A percentile compares a stretch with the other conserved stretches of the same genome.
phyloP scores from a whole-genome alignment of 2,113 vertebrate genomes.

The Marmota monax region DNA sequence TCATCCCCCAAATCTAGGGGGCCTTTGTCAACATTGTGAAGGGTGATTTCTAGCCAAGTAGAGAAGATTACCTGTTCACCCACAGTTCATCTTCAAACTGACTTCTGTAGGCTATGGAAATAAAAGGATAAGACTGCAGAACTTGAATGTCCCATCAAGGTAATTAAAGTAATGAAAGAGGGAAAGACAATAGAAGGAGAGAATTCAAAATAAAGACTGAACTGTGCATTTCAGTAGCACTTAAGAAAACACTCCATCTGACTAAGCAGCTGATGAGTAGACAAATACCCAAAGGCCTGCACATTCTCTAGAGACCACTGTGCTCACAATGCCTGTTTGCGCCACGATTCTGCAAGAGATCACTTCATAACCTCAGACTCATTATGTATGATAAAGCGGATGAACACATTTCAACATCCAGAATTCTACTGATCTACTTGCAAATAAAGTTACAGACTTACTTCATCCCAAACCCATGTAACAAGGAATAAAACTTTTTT shows the following conservation, averaged over 20 bases:
- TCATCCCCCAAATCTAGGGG: slow-evolving; percentile 39
- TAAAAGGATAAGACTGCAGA: slow-evolving; percentile 52
- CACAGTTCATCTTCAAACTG: slow-evolving; percentile 62
- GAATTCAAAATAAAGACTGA: slow-evolving; percentile 70
- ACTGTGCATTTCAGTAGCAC: slow-evolving; percentile 57
- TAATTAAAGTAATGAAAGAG: slow-evolving; percentile 61
- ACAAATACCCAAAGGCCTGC: slow-evolving; percentile 51
- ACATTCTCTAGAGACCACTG: slow-evolving; percentile 52
- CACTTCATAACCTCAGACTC: slow-evolving; percentile 31
- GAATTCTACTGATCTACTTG: slow-evolving; percentile 49
- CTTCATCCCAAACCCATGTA: slow-evolving; percentile 28
- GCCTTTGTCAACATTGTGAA: slow-evolving; percentile 35
- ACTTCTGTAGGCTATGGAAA: slow-evolving; percentile 65
- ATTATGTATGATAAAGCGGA: slow-evolving; percentile 63
- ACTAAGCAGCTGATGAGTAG: background rate
- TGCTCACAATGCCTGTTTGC: slow-evolving; percentile 42
- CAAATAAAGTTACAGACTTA: slow-evolving; percentile 54
- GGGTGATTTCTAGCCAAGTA: slow-evolving; percentile 44
- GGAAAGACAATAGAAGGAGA: slow-evolving; percentile 44
- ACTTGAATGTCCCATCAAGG: slow-evolving; percentile 55
- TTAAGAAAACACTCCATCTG: slow-evolving; percentile 67
- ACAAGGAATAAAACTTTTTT: slow-evolving; percentile 51
- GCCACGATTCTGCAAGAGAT: slow-evolving; percentile 26
- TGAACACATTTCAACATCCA: slow-evolving; percentile 2
- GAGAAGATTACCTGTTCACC: slow-evolving; percentile 64